These are phyloP conservation scores for Himalopsyche japonica DNA, from an alignment of 2,888 invertebrate genomes.

Conservation along the genomic window DNA sequence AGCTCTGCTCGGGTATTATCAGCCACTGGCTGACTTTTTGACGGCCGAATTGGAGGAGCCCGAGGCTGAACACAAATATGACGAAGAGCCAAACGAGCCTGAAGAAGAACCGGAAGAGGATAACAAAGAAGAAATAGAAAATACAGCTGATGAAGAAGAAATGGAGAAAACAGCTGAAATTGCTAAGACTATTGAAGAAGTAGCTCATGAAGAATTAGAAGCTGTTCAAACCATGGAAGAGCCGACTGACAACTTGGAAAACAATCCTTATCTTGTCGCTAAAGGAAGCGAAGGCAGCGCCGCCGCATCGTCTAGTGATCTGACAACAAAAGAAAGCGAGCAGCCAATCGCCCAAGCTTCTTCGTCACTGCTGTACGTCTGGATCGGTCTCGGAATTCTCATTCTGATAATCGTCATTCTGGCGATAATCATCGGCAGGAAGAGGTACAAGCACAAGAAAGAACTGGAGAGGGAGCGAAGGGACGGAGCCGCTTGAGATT, in stretches of 20 bases:
- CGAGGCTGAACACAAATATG: constrained; percentile 26
- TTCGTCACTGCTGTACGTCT: constrained; percentile 48
- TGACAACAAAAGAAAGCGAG: constrained; percentile 11
- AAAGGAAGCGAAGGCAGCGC: constrained; percentile 23
- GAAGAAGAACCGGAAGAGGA: constrained; percentile 47
- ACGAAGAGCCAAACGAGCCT: constrained; percentile 48
- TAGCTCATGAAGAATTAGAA: neutral
- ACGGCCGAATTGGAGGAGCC: constrained; percentile 50
- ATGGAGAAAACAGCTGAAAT: neutral
- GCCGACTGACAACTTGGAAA: neutral
- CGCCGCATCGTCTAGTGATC: constrained; percentile 34
- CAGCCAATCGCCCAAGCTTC: constrained; percentile 10
- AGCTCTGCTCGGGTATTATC: constrained; percentile 61
- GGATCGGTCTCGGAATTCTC: constrained; percentile 56
- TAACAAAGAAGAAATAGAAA: constrained; percentile 19
- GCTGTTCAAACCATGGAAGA: neutral
- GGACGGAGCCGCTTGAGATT: constrained; percentile 43
- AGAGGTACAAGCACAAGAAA: constrained; percentile 58
- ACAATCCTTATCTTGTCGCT: constrained; percentile 34
- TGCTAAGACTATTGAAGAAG: neutral
- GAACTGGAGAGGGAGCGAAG: constrained; percentile 56
- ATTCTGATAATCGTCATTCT: constrained; percentile 52
- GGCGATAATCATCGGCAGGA: constrained; percentile 55
- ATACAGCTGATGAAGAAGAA: constrained; percentile 5
- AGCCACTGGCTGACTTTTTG: constrained; percentile 60